Evolutionary conservation across 2,888 invertebrate species (phyloP).

Genomic region (Resseliella maxima): DNA sequence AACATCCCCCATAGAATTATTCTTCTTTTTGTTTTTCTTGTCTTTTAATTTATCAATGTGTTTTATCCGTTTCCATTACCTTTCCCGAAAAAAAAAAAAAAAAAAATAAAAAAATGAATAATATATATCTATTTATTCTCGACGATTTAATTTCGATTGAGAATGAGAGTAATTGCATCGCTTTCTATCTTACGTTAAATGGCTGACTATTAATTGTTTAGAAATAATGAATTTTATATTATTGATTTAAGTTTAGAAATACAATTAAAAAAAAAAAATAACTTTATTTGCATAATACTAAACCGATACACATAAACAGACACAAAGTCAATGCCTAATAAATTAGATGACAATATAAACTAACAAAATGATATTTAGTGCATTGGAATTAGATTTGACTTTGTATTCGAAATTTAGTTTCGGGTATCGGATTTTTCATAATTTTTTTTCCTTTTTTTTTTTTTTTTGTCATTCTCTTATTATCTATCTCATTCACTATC

Average conservation of each 20-base stretch:
- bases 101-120: too few species aligned
- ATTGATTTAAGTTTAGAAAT: neutral
- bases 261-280: neutral
- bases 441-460: too few species aligned
- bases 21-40: too few species aligned
- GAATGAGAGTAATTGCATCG: slow-evolving; percentile 42
- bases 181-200: slow-evolving; percentile 16
- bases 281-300: neutral
- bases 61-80: neutral
- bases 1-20: neutral
- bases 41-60: slow-evolving; percentile 14
- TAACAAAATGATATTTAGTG: neutral
- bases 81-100: too few species aligned
- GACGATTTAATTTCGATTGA: slow-evolving; percentile 20
- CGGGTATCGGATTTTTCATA: neutral
- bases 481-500: too few species aligned
- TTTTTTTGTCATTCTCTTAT: too few species aligned
- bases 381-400: neutral
- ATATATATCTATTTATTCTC: neutral
- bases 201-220: slow-evolving; percentile 53
- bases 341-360: slow-evolving; percentile 11
- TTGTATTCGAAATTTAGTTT: neutral
- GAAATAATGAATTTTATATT: neutral
- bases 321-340: neutral
- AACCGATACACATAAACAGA: neutral